These are phyloP conservation scores for Gallinago undulata DNA, from an alignment of 2,113 vertebrate species.

Conservation along the genomic window DNA sequence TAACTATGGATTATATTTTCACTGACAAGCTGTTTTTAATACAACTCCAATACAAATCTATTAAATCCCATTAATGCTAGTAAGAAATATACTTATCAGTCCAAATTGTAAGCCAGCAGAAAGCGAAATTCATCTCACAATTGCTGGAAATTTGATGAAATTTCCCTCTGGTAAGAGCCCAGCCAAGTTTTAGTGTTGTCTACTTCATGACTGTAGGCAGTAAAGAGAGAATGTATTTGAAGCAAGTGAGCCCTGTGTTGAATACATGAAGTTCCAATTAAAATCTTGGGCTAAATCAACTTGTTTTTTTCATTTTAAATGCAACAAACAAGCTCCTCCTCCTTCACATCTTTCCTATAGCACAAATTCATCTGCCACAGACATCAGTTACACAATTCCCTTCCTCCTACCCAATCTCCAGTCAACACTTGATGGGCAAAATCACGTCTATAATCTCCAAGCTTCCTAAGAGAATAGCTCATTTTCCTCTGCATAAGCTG, in stretches of 20 bases:
- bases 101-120: neutral
- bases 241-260: neutral
- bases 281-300: neutral
- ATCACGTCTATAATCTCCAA: slow-evolving; percentile 55
- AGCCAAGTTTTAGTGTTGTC: neutral
- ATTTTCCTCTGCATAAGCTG: slow-evolving; percentile 1
- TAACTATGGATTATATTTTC: neutral
- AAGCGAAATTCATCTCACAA: neutral
- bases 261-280: neutral
- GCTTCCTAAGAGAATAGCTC: slow-evolving; percentile 31
- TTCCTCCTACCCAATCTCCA: slow-evolving; percentile 44
- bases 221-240: neutral
- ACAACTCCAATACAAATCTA: neutral
- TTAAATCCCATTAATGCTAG: neutral
- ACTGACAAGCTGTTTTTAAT: neutral
- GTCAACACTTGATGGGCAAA: slow-evolving; percentile 43
- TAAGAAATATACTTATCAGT: neutral
- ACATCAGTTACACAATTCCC: slow-evolving; percentile 61
- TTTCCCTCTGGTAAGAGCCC: neutral
- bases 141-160: neutral
- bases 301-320: neutral
- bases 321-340: neutral
- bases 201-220: neutral
- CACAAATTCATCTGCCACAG: slow-evolving; percentile 51
- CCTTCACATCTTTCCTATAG: neutral